Evolutionary conservation across 2,797 vertebrate species (phyloP), one percentile per base, ranked within the genome.

Genomic region (Tiaroga cobitis): DNA sequence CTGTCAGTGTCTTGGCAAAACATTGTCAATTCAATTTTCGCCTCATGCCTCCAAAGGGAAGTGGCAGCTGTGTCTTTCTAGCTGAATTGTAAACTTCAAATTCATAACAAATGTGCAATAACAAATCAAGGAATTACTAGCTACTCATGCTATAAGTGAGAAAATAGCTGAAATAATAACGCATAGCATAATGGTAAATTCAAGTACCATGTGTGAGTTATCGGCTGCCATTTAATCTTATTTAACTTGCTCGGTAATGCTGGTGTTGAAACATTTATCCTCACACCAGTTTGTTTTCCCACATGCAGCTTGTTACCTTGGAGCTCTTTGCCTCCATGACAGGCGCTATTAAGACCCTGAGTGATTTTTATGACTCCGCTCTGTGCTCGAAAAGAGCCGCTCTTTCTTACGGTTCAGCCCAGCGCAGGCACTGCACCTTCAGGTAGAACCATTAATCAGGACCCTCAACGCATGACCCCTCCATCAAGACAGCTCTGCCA

Each of bases 271-370:
- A 80, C 76, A 78, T 85, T 37, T 56, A 81, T 85, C 72, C 80
- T 77, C 65, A 26, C 79, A 83, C 37, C 43, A 67, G 75, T 86
- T 80, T 74, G 79, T 83, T 88, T 87, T 84, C 81, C 83, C 41
- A 61, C 74, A 70, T 82, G 80, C 73, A 81, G 59, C 84, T 83
- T 70, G 54, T 76, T 86, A 56, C 76, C 77, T 80, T 69, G 68
- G 59, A 10, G 24, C 81, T 69, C 61, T 83, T 80, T 61, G 79
- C 21, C 10, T 16, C 19, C 16, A 26, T 88, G 85, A 85, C 59
- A 85, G 68, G 49, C 24, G 56, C 32, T 88, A 74, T 86, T 82
- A 84, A 46, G 79, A 76, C 21, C 80, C 78, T 73, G 37, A 82
- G 59, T 80, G 82, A 84, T 76, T 83, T 86, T 86, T 85, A 86